Evolutionary conservation across 1,140 invertebrate species (phyloP).

Genomic region (Drosophila lacteicornis): DNA sequence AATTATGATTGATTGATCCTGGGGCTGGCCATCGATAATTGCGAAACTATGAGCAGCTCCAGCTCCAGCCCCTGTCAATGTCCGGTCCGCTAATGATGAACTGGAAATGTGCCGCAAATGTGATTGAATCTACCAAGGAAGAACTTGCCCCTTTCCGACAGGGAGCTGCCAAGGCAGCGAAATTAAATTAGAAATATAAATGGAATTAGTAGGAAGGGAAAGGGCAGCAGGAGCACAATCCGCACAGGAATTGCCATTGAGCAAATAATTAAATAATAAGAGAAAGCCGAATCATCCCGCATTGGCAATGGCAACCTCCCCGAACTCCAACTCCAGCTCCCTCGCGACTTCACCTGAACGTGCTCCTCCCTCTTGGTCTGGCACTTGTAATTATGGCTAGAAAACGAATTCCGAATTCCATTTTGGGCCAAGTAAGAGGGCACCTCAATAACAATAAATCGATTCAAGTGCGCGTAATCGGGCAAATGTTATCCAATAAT

Average conservation of each 20-base stretch:
- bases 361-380: conserved; percentile 1
- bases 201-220: conserved; percentile 13
- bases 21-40: conserved; percentile 46
- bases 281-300: conserved; percentile 51
- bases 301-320: conserved; percentile 64
- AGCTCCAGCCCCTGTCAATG: conserved; percentile 60
- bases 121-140: conserved; percentile 30
- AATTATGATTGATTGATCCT: conserved; percentile 81
- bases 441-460: conserved; percentile 78
- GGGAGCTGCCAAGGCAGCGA: conserved; percentile 63
- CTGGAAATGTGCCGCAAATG: conserved; percentile 68
- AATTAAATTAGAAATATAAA: conserved; percentile 65
- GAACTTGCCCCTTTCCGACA: conserved; percentile 34
- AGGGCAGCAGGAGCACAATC: conserved; percentile 20
- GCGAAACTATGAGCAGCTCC: conserved; percentile 61
- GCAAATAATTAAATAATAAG: conserved; percentile 82
- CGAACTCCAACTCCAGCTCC: conserved; percentile 20
- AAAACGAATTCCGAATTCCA: conserved; percentile 49
- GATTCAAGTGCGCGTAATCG: conserved; percentile 79
- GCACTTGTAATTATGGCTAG: conserved; percentile 77
- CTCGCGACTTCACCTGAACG: conserved; percentile 51
- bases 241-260: conserved; percentile 66
- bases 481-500: conserved; percentile 78
- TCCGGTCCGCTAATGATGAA: conserved; percentile 77
- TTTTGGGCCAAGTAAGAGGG: conserved; percentile 13